These are phyloP conservation scores for Caloenas nicobarica DNA, from an alignment of 2,113 vertebrate genomes.

Conservation along the genomic window DNA sequence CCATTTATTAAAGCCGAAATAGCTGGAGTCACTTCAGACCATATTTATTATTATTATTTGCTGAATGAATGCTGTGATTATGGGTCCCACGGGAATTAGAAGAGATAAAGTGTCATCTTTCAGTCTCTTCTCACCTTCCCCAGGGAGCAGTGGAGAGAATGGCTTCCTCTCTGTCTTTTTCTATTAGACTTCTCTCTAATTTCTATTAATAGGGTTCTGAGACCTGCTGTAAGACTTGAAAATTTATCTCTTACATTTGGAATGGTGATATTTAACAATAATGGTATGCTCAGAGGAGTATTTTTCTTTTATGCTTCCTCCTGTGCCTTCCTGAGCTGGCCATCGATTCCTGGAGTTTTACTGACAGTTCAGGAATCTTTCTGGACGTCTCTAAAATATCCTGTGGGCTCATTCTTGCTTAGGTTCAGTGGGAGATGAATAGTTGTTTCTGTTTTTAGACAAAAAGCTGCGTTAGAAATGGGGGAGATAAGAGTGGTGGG, in stretches of 20 bases:
- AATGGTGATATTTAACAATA: slow-evolving; percentile 73
- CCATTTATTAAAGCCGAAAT: slow-evolving; percentile 82
- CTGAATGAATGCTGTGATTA: slow-evolving; percentile 76
- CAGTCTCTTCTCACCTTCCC: slow-evolving; percentile 53
- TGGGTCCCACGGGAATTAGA: slow-evolving; percentile 34
- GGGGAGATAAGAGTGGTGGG: neutral
- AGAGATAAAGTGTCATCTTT: slow-evolving; percentile 64
- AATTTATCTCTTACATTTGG: slow-evolving; percentile 68
- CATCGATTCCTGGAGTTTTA: slow-evolving; percentile 34
- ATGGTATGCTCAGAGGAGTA: slow-evolving; percentile 34
- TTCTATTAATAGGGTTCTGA: slow-evolving; percentile 70
- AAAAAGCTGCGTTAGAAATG: neutral
- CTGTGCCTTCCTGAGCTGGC: neutral
- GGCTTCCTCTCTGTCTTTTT: slow-evolving; percentile 58
- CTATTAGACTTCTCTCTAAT: slow-evolving; percentile 51
- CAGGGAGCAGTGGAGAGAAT: slow-evolving; percentile 54
- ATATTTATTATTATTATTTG: slow-evolving; percentile 83
- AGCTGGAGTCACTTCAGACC: slow-evolving; percentile 76
- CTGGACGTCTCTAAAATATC: neutral
- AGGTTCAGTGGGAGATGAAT: neutral
- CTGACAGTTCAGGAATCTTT: neutral
- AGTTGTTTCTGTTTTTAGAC: neutral
- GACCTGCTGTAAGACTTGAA: slow-evolving; percentile 43
- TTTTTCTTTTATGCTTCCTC: slow-evolving; percentile 23
- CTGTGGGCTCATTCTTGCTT: neutral